Evolutionary conservation across 2,888 invertebrate genomes (phyloP), one percentile per base, ranked within the genome.

Genomic region (Mesorhabditis spiculigera): DNA sequence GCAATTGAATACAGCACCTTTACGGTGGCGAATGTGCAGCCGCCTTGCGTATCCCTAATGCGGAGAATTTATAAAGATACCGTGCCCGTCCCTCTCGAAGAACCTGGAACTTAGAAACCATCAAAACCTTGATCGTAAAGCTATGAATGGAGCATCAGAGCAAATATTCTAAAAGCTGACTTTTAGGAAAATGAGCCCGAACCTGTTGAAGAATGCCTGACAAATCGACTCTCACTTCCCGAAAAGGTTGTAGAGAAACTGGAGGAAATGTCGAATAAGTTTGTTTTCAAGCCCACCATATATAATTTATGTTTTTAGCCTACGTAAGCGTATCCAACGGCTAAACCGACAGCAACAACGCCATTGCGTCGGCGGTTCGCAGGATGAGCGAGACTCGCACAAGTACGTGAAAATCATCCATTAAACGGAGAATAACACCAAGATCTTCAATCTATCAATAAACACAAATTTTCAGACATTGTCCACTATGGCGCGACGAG

Each of bases 401-500:
- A 63, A n/a, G 28, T 63, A 16, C 8, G 63, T n/a, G n/a, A 28
- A 6, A 28, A 28, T 28, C 16, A 63, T 28, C 28, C 50, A 50
- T 8, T 8, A 10, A 13, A 50, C 28, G 28, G 28, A 28, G 28
- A 28, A 28, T 28, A 28, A 28, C 28, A 28, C 28, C 28, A 28
- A 28, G 28, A 28, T 28, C 28, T 28, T 50, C 8, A 50, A 50
- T 50, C 58, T 13, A 50, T n/a, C 28, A 44, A 45, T 10, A 8
- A 45, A 42, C 43, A 42, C 28, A 6, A n/a, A 45, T 50, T 75
- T 73, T 65, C 66, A 75, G 74, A 44, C 75, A 76, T 65, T 82
- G 82, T 61, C 75, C 73, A 10, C 71, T 70, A 42, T 82, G 82
- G 82, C 70, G 81, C 41, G 75, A 81, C 41, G 81, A 82, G 75